A percentile compares a stretch with the other conserved stretches of the same genome.
Conservation (phyloP, 2,113 vertebrate species). For the Prionailurus viverrinus region DNA sequence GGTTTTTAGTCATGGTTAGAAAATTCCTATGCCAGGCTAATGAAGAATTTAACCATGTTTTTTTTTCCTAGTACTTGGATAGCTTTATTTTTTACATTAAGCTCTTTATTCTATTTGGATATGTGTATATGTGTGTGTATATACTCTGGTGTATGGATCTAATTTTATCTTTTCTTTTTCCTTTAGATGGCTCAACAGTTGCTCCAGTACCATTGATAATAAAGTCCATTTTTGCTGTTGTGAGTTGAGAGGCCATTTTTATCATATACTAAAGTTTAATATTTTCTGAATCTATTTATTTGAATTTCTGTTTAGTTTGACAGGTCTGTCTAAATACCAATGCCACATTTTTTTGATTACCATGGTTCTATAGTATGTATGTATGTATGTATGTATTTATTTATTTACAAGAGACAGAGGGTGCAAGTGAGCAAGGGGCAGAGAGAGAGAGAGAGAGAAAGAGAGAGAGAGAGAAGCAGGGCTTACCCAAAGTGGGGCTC, state of each 20-base stretch:
- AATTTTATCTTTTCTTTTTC: constrained; percentile 16
- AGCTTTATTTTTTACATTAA: neutral
- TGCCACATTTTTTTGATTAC: neutral
- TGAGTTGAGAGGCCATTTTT: neutral
- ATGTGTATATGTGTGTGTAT: neutral
- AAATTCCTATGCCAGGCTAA: neutral
- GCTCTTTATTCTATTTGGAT: neutral
- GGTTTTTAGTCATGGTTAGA: neutral
- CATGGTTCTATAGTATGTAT: neutral
- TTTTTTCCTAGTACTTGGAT: neutral
- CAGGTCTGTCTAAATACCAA: neutral
- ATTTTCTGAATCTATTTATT: neutral
- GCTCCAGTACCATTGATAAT: neutral
- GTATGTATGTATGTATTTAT: neutral
- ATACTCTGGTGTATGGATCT: neutral
- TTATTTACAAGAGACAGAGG: too few relatives aligned
- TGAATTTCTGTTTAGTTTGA: neutral
- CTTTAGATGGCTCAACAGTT: neutral
- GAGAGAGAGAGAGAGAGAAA: too few relatives aligned
- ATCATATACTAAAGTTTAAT: neutral
- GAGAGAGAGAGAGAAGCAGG: too few relatives aligned
- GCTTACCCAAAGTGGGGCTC: too few relatives aligned
- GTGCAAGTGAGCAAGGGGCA: too few relatives aligned
- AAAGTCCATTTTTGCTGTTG: neutral
- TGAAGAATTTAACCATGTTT: constrained; percentile 9